These are phyloP conservation scores for Plecotus auritus DNA, from an alignment of 2,113 vertebrate genomes.

Conservation along the genomic window DNA sequence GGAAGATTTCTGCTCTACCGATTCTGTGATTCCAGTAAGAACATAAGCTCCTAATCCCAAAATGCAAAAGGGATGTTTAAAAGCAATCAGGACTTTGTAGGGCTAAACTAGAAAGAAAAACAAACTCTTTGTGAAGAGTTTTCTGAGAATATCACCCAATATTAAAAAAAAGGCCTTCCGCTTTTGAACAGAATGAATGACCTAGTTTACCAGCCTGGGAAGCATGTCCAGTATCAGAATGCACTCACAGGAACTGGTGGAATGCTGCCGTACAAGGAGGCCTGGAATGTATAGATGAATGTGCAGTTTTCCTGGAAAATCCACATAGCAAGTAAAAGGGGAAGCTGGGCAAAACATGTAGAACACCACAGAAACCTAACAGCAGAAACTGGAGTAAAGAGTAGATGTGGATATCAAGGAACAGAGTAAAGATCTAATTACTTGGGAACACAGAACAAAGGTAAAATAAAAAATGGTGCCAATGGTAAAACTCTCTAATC, in stretches of 20 bases:
- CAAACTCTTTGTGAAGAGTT: neutral
- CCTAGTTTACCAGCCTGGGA: neutral
- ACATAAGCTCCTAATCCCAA: neutral
- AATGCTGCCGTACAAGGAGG: rapidly evolving
- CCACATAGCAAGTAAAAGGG: neutral
- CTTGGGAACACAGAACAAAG: neutral
- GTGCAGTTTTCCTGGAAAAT: neutral
- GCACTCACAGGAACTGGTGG: neutral
- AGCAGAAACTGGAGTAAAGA: neutral
- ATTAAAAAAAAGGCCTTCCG: neutral
- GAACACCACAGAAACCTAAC: neutral
- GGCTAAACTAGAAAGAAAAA: neutral
- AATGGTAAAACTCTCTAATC: neutral
- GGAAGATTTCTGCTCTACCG: neutral
- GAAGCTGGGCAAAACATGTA: neutral
- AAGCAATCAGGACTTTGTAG: neutral
- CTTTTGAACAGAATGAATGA: neutral
- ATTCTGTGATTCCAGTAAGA: neutral
- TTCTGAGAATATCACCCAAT: neutral
- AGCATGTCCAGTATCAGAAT: neutral
- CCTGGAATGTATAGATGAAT: neutral
- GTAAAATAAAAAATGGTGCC: neutral
- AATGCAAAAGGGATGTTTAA: neutral
- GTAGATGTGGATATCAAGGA: neutral
- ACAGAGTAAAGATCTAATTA: neutral